These are phyloP conservation scores for Phorcus lineatus DNA, from an alignment of 2,888 invertebrate species.

Conservation along the genomic window DNA sequence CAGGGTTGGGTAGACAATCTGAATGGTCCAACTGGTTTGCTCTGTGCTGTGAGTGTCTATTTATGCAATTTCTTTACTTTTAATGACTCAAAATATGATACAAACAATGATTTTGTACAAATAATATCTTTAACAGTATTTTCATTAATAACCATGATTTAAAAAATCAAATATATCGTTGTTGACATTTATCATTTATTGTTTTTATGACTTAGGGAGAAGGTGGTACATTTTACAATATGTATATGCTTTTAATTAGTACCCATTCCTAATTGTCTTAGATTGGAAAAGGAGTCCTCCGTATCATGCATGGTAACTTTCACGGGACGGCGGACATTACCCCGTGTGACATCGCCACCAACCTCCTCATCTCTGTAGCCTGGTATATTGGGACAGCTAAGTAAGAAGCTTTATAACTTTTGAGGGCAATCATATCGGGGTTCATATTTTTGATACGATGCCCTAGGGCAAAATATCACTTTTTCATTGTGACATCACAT, in stretches of 20 bases:
- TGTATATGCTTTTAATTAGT: not conserved
- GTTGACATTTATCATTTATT: too few species aligned
- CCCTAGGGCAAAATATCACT: too few species aligned
- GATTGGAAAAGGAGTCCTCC: conserved; percentile 85
- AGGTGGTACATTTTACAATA: not conserved
- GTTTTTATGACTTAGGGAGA: too few species aligned
- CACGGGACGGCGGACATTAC: conserved; percentile 89
- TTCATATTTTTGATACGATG: too few species aligned
- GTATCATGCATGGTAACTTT: conserved; percentile 87
- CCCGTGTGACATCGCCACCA: conserved; percentile 93
- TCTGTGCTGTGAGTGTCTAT: conserved; percentile 62
- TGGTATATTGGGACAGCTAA: conserved; percentile 83
- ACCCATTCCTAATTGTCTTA: conserved; percentile 38
- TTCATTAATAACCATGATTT: too few species aligned
- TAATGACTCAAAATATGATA: not conserved
- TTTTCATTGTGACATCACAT: too few species aligned
- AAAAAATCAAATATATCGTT: too few species aligned
- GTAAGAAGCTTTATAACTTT: conserved; percentile 41
- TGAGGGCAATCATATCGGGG: too few species aligned
- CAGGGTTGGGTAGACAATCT: conserved; percentile 96
- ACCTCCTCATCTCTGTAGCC: conserved; percentile 89
- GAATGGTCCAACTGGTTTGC: conserved; percentile 92
- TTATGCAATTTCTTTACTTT: not conserved
- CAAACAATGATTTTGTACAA: not conserved
- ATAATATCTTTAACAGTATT: too few species aligned